Conservation (phyloP, 2,888 invertebrate genomes). For the Patella pellucida region DNA sequence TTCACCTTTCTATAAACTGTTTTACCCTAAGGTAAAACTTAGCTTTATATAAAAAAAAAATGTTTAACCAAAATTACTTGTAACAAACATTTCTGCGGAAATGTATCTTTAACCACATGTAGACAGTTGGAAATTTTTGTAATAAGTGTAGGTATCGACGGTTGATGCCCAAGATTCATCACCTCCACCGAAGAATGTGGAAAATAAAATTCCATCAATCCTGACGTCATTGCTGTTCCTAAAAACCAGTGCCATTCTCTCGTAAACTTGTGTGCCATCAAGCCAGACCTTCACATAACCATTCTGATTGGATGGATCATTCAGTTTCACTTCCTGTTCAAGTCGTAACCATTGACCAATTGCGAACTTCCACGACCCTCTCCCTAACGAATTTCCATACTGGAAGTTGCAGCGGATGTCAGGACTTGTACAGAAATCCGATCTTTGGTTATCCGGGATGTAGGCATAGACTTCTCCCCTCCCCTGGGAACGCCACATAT, state of each 20-base stretch:
- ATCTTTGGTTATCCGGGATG: constrained; percentile 27
- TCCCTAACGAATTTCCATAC: constrained; percentile 31
- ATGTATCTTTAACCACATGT: no score
- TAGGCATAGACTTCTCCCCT: constrained; percentile 51
- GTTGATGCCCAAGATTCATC: constrained; percentile 43
- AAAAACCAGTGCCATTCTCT: constrained; percentile 39
- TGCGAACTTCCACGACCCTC: constrained; percentile 33
- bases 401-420: constrained; percentile 20
- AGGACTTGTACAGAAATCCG: constrained; percentile 26
- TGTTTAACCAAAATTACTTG: no score
- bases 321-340: constrained; percentile 47
- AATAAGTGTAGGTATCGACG: constrained; percentile 47
- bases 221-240: constrained; percentile 34
- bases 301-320: constrained; percentile 38
- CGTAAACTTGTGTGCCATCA: constrained; percentile 30
- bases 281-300: constrained; percentile 47
- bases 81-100: no score
- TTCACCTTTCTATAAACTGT: no score
- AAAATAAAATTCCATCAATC: constrained; percentile 51
- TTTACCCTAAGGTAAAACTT: no score
- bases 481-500: constrained; percentile 49
- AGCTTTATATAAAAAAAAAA: no score
- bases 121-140: constrained; percentile 41
- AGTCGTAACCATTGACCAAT: constrained; percentile 45
- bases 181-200: constrained; percentile 54